Percentiles rank a stretch among this genome's conserved stretches.
These are phyloP conservation scores for Nipponia nippon DNA, from an alignment of 2,113 vertebrate genomes.

Conservation along the genomic window DNA sequence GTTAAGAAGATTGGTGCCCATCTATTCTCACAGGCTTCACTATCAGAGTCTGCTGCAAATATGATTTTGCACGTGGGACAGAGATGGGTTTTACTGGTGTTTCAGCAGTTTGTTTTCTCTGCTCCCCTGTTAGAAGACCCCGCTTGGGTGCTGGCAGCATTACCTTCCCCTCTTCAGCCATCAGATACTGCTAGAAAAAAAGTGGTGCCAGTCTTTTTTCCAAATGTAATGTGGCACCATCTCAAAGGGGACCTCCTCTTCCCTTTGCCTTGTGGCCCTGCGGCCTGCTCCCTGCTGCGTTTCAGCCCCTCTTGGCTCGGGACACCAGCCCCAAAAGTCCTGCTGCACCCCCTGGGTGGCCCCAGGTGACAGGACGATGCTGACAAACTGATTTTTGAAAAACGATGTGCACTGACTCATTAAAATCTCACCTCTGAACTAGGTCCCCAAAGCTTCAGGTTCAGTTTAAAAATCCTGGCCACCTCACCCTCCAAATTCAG, in stretches of 20 bases:
- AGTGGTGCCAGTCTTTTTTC: neutral
- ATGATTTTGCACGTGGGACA: neutral
- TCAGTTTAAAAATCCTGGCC: neutral
- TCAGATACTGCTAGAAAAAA: neutral
- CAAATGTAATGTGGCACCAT: neutral
- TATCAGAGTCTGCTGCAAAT: neutral
- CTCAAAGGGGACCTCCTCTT: neutral
- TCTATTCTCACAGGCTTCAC: neutral
- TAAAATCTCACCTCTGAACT: neutral
- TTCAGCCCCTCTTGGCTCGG: neutral
- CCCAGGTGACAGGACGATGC: neutral
- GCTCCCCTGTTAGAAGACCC: neutral
- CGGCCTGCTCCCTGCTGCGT: neutral
- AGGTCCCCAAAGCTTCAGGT: neutral
- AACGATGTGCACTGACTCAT: neutral
- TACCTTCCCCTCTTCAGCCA: neutral
- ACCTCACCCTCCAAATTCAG: neutral
- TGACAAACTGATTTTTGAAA: neutral
- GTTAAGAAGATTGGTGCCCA: neutral
- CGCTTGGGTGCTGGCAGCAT: fast-evolving
- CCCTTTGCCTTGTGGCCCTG: neutral
- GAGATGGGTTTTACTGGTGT: neutral
- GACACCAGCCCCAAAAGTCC: neutral
- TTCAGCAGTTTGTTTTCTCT: neutral
- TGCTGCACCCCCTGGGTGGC: neutral